phyloP scores from a whole-genome alignment of 37 sponge, comb jelly and placozoan species.

The Ephydatia muelleri region DNA sequence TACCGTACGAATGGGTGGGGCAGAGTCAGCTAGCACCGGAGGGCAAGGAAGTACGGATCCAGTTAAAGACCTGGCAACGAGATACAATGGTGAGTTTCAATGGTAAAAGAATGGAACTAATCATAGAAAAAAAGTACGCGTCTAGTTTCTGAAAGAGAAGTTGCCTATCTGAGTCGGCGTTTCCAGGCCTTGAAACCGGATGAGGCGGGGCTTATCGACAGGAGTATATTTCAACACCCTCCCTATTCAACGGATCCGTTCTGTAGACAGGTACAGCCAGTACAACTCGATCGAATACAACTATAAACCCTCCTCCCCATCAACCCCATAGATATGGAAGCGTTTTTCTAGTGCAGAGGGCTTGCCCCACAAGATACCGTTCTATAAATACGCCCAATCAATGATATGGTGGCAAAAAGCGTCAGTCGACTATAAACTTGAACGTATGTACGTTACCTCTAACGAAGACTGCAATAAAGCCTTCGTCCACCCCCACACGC shows the following conservation, averaged over 20 bases:
- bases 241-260: slow-evolving; percentile 27
- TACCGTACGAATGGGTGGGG: too few relatives aligned
- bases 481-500: neutral
- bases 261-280: slow-evolving; percentile 26
- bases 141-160: slow-evolving; percentile 25
- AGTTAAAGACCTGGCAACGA: too few relatives aligned
- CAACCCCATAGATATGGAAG: slow-evolving; percentile 12
- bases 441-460: neutral
- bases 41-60: too few relatives aligned
- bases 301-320: too few relatives aligned
- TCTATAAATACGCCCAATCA: slow-evolving; percentile 1
- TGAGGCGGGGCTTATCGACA: slow-evolving; percentile 2
- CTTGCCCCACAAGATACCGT: neutral
- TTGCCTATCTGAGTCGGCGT: slow-evolving; percentile 4
- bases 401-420: slow-evolving; percentile 37
- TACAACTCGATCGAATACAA: neutral
- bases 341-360: slow-evolving; percentile 7
- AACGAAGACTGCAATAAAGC: neutral
- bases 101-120: too few relatives aligned
- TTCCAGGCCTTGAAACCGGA: slow-evolving; percentile 31
- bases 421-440: slow-evolving; percentile 13
- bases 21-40: too few relatives aligned
- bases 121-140: too few relatives aligned
- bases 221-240: slow-evolving; percentile 23
- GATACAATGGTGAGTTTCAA: too few relatives aligned